Evolutionary conservation across 1,140 invertebrate genomes (phyloP), one percentile per base, ranked within the genome.

Genomic region (Drosophila albomicans): DNA sequence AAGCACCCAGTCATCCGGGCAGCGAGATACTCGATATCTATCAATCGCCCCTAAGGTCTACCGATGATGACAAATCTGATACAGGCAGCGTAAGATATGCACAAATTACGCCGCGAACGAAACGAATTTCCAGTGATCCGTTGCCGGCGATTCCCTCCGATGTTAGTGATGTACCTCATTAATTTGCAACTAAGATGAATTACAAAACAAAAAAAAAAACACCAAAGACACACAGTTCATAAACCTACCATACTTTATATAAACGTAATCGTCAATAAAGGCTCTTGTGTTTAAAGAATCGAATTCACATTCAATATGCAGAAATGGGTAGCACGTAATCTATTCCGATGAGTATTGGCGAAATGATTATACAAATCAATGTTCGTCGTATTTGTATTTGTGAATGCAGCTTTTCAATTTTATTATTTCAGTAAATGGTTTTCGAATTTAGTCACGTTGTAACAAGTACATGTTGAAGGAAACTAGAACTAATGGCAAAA

Each of bases 91-190:
- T 90, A 0, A 54, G 68, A n/a, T 87, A 90, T 68, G 76, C 81
- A 6, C 75, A 87, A 65, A 77, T 90, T 30, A 52, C 65, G 35
- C 68, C 66, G 30, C 73, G 76, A 11, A 69, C 72, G 0, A 87
- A 84, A 63, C 81, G 86, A 0, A 54, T 74, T 28, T 90, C 86
- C n/a, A 87, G 73, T 30, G 86, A 90, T 72, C 82, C 82, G 0
- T 56, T 90, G 46, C 86, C 86, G 1, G 73, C 68, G 5, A 15
- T 90, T 11, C 85, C 86, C 10, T 48, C 16, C 13, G 66, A 82
- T 7, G 63, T 65, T 3, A 25, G 28, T 56, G 63, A 65, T 46
- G 13, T 20, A 16, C 63, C 63, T 52, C 11, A 64, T 32, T 64
- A 15, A 64, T 15, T 43, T 41, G 3, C 20, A 16, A 38, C 15